These are phyloP conservation scores for Aegotheles bennettii DNA, from an alignment of 2,113 vertebrate species.

Conservation along the genomic window DNA sequence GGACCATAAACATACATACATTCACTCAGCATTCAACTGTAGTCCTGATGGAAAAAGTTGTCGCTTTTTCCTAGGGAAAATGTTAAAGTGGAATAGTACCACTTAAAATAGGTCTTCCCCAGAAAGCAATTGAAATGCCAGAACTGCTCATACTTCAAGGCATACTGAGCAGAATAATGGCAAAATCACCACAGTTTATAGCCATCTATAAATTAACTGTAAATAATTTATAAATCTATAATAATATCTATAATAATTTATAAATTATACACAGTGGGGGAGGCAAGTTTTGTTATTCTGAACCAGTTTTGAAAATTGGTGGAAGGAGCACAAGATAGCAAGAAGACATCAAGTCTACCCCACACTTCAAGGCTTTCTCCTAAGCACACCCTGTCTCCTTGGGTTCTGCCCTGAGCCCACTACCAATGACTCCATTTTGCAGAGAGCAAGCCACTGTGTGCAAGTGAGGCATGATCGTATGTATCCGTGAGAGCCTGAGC, in stretches of 20 bases:
- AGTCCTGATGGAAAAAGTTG: background rate
- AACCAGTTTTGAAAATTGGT: background rate
- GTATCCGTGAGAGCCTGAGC: background rate
- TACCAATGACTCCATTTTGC: background rate
- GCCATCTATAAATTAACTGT: background rate
- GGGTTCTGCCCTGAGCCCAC: background rate
- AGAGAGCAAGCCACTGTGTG: background rate
- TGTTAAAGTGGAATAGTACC: background rate
- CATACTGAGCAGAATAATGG: background rate
- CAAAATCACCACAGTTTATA: background rate
- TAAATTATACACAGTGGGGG: background rate
- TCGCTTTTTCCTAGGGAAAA: background rate
- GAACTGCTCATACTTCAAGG: background rate
- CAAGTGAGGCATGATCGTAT: background rate
- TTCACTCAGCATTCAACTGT: accelerated
- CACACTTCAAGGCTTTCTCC: background rate
- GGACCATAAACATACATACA: background rate
- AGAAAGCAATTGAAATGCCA: background rate
- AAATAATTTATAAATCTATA: background rate
- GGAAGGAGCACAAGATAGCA: background rate
- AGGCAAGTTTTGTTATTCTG: background rate
- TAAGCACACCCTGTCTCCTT: background rate
- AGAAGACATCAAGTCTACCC: background rate
- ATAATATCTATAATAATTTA: background rate
- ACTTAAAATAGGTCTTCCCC: background rate